phyloP scores from a whole-genome alignment of 2,888 invertebrate species.

The Tiliacea aurago region DNA sequence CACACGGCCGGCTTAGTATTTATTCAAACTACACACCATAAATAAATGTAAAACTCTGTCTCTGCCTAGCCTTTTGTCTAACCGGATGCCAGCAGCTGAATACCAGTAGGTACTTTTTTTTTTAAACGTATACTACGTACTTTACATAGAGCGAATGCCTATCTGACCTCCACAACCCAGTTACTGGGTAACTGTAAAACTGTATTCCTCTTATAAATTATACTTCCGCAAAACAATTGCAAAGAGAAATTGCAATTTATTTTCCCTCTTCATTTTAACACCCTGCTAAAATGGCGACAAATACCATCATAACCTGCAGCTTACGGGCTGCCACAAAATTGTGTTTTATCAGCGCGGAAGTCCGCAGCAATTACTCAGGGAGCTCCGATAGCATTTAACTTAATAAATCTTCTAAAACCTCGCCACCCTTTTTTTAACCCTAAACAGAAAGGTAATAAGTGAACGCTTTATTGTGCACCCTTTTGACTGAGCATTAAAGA shows the following conservation, averaged over 20 bases:
- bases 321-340: constrained; percentile 47
- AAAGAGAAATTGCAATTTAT: constrained; percentile 7
- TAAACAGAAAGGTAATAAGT: constrained; percentile 48
- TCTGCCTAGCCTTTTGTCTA: not conserved
- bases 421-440: constrained; percentile 58
- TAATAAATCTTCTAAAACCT: constrained; percentile 66
- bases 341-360: constrained; percentile 56
- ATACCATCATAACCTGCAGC: constrained; percentile 23
- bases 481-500: constrained; percentile 36
- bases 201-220: not conserved
- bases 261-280: not conserved
- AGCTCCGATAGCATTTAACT: constrained; percentile 62
- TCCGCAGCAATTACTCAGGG: constrained; percentile 64
- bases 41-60: not conserved
- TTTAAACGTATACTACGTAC: too few species aligned
- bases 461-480: constrained; percentile 31
- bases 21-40: not conserved
- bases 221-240: not conserved
- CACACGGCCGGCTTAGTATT: not conserved
- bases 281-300: constrained; percentile 24
- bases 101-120: too few species aligned
- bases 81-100: too few species aligned
- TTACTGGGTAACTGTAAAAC: not conserved
- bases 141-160: not conserved
- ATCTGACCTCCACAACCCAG: not conserved